Base-by-base conservation (phyloP, 2,888 invertebrate species). In the Xestobium rufovillosum region DNA sequence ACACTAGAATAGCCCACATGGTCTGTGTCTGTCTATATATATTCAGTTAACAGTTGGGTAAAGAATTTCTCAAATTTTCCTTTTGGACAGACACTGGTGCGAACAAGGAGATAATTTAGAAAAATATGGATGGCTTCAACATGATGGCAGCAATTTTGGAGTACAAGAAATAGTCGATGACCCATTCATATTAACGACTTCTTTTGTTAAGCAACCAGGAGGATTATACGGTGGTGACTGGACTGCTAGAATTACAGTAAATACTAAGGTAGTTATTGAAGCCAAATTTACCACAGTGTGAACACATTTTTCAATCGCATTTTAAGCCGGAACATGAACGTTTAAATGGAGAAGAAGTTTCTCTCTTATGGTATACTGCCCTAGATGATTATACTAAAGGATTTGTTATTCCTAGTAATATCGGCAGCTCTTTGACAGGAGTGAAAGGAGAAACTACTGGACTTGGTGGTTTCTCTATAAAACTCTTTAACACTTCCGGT, bases 121-220 rank as follows among this genome's bases (percentile, higher is more conserved):
- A 3, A 75, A 80, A 26, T 85, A 91, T 58, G 87, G 89, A 1
- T 98, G 98, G 98, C 63, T 80, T 3, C 78, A 87, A 45, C 97
- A 98, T 58, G 96, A 99, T 60, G 96, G 96, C 0, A 72, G 76
- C 23, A 79, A 78, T 4, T 97, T 97, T 66, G 98, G 98, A 0
- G 70, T 85, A 19, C 97, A 98, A 62, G 76, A 84, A 51, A 86
- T 97, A 36, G 67, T 76, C 2, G 98, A 98, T 56, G 74, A 78
- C 1, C 78, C 82, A 0, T 81, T 85, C 50, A 69, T 73, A 10
- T 64, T 96, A 4, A 76, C 74, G 39, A 95, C 95, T 0, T 84
- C 87, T 1, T 96, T 94, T 64, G 78, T 97, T 0, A 96, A 96
- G 68, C 76, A 78, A 32, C 69, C 75, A 0, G 84, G 83, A 1